These are phyloP conservation scores for Agrypnus murinus DNA, from an alignment of 2,888 invertebrate species.

Conservation along the genomic window DNA sequence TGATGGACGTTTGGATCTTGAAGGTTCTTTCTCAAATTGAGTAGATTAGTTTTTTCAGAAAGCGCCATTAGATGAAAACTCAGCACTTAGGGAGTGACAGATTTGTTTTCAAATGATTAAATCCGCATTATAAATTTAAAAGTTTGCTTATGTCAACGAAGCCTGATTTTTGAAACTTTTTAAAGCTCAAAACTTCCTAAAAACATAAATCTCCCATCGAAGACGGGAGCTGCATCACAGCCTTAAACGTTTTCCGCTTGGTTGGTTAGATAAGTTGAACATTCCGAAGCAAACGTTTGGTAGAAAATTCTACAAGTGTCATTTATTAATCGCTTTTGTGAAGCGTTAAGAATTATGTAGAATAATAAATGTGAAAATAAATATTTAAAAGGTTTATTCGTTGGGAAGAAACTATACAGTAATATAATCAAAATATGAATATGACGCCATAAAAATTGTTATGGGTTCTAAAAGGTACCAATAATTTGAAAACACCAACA, in stretches of 20 bases:
- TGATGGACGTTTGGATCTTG: too few species aligned
- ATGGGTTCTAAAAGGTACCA: too few species aligned
- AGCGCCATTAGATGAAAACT: too few species aligned
- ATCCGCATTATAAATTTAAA: slow-evolving; percentile 2
- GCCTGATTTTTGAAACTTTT: slow-evolving; percentile 11
- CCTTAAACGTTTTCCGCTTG: slow-evolving; percentile 21
- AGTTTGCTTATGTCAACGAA: background rate
- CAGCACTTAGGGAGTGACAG: background rate
- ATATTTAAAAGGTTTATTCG: too few species aligned
- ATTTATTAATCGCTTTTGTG: slow-evolving; percentile 4
- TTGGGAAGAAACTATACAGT: too few species aligned
- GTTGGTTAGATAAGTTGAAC: slow-evolving; percentile 14
- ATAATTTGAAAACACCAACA: too few species aligned
- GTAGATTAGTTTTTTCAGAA: too few species aligned
- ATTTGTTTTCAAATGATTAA: slow-evolving; percentile 10
- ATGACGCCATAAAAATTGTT: too few species aligned
- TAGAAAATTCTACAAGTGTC: slow-evolving; percentile 2
- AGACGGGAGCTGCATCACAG: background rate
- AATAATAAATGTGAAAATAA: too few species aligned
- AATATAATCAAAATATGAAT: too few species aligned
- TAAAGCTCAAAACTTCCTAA: slow-evolving; percentile 1
- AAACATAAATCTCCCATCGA: slow-evolving; percentile 21
- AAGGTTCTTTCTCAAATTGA: too few species aligned
- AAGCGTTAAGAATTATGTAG: too few species aligned
- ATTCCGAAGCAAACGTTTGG: slow-evolving; percentile 1